These are phyloP conservation scores for Nyctereutes procyonoides DNA, from an alignment of 2,113 vertebrate genomes.

Conservation along the genomic window DNA sequence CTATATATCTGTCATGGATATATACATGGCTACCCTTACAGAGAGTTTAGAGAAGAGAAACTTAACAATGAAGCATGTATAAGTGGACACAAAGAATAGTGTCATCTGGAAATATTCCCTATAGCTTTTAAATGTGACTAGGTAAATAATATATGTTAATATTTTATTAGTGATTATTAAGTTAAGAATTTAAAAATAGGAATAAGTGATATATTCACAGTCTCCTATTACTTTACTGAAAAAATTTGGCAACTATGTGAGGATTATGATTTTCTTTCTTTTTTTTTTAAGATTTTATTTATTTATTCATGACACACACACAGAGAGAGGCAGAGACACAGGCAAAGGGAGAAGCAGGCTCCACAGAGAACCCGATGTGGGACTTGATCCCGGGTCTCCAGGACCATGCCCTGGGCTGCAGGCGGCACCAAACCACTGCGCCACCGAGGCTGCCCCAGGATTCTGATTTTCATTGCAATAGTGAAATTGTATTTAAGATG, in stretches of 20 bases:
- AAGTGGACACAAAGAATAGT: background rate
- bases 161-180: background rate
- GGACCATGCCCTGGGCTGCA: too few relatives aligned
- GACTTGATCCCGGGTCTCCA: too few relatives aligned
- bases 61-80: background rate
- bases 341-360: too few relatives aligned
- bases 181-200: constrained; percentile 1
- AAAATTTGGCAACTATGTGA: background rate
- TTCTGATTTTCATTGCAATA: constrained; percentile 3
- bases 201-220: background rate
- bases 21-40: background rate
- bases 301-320: too few relatives aligned
- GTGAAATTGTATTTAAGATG: background rate
- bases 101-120: background rate
- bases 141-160: background rate
- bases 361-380: too few relatives aligned
- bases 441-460: background rate
- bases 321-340: too few relatives aligned
- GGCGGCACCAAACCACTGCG: too few relatives aligned
- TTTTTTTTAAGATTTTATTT: too few relatives aligned
- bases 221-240: background rate
- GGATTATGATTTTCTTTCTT: background rate
- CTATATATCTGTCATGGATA: background rate
- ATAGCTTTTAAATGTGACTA: background rate
- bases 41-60: background rate